Conservation (phyloP, 2,888 invertebrate species). For the Folsomia candida region DNA sequence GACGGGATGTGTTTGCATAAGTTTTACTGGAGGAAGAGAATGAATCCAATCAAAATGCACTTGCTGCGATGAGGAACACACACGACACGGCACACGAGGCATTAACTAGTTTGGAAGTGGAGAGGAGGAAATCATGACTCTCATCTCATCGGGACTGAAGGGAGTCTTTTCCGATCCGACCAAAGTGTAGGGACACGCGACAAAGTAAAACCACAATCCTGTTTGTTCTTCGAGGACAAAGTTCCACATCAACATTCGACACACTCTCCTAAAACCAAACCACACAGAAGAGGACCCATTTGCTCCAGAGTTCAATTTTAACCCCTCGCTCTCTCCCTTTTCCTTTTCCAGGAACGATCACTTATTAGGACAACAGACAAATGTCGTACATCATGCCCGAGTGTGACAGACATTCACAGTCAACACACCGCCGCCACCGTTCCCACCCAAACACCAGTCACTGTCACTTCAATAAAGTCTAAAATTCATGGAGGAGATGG, state of each 20-base stretch:
- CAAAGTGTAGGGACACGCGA: conserved; percentile 1
- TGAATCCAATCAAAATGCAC: conserved; percentile 12
- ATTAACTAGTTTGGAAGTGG: conserved; percentile 6
- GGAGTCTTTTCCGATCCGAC: background rate
- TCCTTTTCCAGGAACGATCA: no score
- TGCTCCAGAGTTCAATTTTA: background rate
- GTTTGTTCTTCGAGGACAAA: conserved; percentile 4
- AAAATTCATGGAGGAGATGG: background rate
- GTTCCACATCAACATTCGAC: conserved; percentile 7
- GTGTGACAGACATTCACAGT: conserved; percentile 1
- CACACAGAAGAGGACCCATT: background rate
- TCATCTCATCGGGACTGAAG: background rate
- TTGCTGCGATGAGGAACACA: no score
- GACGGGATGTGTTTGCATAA: background rate
- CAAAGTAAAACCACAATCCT: conserved; percentile 10
- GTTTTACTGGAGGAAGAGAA: background rate
- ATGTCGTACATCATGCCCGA: background rate
- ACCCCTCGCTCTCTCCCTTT: no score
- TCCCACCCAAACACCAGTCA: background rate
- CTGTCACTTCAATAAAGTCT: conserved; percentile 6
- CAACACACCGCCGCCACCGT: background rate
- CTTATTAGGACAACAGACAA: background rate
- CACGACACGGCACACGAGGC: conserved; percentile 12
- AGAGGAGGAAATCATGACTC: background rate
- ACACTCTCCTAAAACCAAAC: background rate